These are phyloP conservation scores for Hydrotaea cyrtoneurina DNA, from an alignment of 2,888 invertebrate species.

Conservation along the genomic window DNA sequence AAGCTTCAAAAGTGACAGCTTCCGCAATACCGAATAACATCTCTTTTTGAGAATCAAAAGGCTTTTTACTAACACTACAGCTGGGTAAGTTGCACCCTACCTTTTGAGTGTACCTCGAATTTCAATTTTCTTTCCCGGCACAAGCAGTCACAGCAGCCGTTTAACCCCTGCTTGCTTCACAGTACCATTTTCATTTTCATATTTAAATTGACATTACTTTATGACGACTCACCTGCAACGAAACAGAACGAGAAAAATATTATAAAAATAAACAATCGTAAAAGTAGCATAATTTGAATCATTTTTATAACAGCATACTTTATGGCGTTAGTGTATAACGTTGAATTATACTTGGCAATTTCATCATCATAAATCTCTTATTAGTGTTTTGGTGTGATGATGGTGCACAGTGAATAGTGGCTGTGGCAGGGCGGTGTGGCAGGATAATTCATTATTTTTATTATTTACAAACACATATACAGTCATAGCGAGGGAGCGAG, in stretches of 20 bases:
- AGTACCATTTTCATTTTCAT: not conserved
- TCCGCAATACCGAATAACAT: no score
- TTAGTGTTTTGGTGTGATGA: constrained; percentile 25
- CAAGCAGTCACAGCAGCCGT: no score
- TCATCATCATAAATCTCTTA: constrained; percentile 59
- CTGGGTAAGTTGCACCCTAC: no score
- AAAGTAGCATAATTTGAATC: not conserved
- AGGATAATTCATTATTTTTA: constrained; percentile 50
- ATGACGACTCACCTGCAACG: not conserved
- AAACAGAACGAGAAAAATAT: not conserved
- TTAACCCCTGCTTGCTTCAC: no score
- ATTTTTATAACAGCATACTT: constrained; percentile 30
- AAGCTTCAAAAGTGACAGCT: no score
- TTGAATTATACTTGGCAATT: constrained; percentile 40
- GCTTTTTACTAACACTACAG: no score
- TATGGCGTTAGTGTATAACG: constrained; percentile 17
- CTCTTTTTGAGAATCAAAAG: no score
- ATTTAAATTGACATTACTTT: not conserved
- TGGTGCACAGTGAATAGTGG: not conserved
- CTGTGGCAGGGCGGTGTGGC: not conserved
- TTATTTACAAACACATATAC: constrained; percentile 6
- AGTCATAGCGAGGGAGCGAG: not conserved
- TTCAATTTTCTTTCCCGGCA: no score
- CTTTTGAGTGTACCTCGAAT: no score
- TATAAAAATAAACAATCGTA: not conserved